Evolutionary conservation across 35 echinoderm and acorn worm genomes (phyloP).

Genomic region (Holothuria glaberrima): DNA sequence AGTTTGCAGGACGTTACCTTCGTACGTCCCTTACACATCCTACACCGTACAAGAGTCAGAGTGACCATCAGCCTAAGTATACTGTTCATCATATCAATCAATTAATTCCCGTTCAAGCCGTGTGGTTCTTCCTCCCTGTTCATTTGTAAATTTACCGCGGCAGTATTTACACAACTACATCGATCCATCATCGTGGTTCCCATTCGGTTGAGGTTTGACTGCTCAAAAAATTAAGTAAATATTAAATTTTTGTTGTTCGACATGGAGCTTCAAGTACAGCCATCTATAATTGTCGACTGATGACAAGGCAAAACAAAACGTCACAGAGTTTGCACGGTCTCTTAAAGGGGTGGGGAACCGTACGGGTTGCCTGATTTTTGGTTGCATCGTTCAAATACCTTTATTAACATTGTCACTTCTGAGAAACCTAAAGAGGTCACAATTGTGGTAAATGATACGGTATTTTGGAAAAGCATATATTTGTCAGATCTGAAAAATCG

Average conservation of each 20-base stretch:
- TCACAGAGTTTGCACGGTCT: constrained; percentile 30
- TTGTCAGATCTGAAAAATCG: no score
- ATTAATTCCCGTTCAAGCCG: constrained; percentile 34
- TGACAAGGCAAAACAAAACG: constrained; percentile 21
- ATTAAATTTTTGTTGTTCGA: constrained; percentile 54
- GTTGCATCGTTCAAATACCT: no score
- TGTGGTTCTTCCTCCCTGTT: background rate
- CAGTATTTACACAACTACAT: constrained; percentile 37
- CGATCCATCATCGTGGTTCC: constrained; percentile 25
- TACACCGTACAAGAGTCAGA: no score
- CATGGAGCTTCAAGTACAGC: constrained; percentile 18
- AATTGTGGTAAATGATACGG: no score
- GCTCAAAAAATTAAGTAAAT: constrained; percentile 37
- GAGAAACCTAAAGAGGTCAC: no score
- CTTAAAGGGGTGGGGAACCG: constrained; percentile 23
- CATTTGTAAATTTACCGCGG: constrained; percentile 53
- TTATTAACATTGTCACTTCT: no score
- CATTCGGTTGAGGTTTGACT: constrained; percentile 24
- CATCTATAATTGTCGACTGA: constrained; percentile 39
- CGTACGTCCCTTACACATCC: no score
- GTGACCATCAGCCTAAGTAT: no score
- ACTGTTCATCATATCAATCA: constrained; percentile 32
- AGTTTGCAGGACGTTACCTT: no score
- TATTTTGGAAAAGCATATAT: no score
- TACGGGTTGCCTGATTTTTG: no score